phyloP scores from a whole-genome alignment of 2,797 vertebrate species.

The Malurus leucopterus region DNA sequence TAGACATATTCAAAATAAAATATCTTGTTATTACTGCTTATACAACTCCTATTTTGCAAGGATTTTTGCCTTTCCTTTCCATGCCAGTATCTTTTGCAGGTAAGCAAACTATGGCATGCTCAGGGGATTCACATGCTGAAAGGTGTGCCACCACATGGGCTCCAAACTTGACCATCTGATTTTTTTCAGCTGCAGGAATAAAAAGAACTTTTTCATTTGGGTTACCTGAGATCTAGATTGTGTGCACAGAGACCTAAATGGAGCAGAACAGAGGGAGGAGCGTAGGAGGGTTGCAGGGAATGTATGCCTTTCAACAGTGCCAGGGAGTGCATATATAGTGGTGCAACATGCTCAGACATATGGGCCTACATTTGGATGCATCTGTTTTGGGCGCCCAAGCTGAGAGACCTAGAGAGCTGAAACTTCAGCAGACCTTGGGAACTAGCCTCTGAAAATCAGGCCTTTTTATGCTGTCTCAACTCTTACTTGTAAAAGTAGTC shows the following conservation, averaged over 20 bases:
- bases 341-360: slow-evolving; percentile 65
- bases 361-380: slow-evolving; percentile 54
- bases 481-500: not conserved
- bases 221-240: slow-evolving; percentile 58
- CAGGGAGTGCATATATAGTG: slow-evolving; percentile 64
- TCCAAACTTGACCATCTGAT: not conserved
- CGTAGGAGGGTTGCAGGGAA: slow-evolving; percentile 53
- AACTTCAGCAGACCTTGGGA: slow-evolving; percentile 41
- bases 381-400: slow-evolving; percentile 52
- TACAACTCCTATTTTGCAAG: not conserved
- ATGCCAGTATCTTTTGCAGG: not conserved
- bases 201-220: slow-evolving; percentile 17
- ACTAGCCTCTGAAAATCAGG: not conserved
- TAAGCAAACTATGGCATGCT: accelerated
- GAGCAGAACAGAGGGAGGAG: slow-evolving; percentile 60
- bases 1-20: not conserved
- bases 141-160: not conserved
- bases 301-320: slow-evolving; percentile 56
- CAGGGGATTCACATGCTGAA: not conserved
- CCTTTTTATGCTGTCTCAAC: not conserved
- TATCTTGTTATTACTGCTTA: not conserved
- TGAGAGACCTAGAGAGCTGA: slow-evolving; percentile 54
- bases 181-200: not conserved
- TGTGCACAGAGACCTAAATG: slow-evolving; percentile 50
- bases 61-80: not conserved